Base-by-base conservation (phyloP, 2,797 vertebrate species). In the Falco biarmicus region DNA sequence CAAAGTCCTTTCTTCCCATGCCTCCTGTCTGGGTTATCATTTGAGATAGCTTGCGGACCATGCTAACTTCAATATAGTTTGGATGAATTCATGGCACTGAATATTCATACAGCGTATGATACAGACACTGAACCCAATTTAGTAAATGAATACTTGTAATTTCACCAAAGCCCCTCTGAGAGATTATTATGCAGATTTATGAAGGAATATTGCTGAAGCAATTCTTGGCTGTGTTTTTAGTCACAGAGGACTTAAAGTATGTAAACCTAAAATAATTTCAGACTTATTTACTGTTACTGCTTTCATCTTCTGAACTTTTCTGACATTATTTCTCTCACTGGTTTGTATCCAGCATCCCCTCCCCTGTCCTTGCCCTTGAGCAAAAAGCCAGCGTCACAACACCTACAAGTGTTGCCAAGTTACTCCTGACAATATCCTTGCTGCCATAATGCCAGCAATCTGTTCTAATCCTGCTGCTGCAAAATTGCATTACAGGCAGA, bases 91-190 rank as follows among this genome's bases (percentile, higher is more conserved):
- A 88, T 90, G 66, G 85, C 65, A 71, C 95, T 98, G 98, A 98
- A 98, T 98, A 98, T 98, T 98, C 98, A 98, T 98, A 92, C 6
- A 15, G 96, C 15, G n/a, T 98, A 96, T 96, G 97, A 98, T 98
- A 98, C 95, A 98, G 97, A 98, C 98, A 97, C 97, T 97, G 97
- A 98, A 98, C 98, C 97, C 98, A 98, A 98, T 98, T 98, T 98
- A 98, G 98, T 98, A 98, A 98, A 98, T 98, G 98, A 98, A 98
- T 98, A 98, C 97, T 98, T 98, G 97, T 98, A 98, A 98, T 98
- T 98, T 98, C 97, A 98, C 97, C 97, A 98, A 98, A 98, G 97
- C 96, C 97, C 97, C 86, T 89, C 96, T 91, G 97, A 98, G 97
- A 98, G 97, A 98, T 98, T 98, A 98, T 98, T 98, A 98, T 98